Conservation (phyloP, 2,888 invertebrate species). For the Drosophila setosimentum region DNA sequence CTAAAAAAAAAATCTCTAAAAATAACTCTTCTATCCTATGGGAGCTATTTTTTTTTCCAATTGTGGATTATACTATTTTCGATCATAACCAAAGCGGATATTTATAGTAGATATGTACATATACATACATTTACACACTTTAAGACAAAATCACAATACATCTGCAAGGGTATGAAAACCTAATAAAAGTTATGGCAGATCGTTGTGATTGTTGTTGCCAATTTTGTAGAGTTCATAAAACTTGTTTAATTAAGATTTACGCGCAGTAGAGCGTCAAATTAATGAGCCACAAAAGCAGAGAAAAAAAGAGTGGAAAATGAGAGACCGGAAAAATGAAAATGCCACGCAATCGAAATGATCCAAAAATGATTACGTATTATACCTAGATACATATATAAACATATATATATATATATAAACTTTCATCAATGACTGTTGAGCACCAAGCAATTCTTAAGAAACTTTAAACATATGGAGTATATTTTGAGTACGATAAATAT, state of each 20-base stretch:
- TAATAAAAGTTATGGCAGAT: conserved; percentile 40
- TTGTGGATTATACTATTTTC: not conserved
- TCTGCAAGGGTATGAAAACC: conserved; percentile 10
- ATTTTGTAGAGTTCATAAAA: conserved; percentile 53
- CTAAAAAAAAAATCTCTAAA: not conserved
- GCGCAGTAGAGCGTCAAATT: conserved; percentile 63
- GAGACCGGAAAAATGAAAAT: conserved; percentile 37
- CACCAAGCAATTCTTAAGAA: not conserved
- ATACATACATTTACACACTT: not conserved
- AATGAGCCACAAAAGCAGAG: conserved; percentile 33
- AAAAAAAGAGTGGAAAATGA: conserved; percentile 13
- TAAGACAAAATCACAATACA: not conserved
- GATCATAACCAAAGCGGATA: not conserved
- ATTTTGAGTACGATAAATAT: not conserved
- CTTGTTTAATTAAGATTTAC: conserved; percentile 61
- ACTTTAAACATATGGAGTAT: not conserved
- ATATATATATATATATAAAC: not conserved
- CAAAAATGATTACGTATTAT: conserved; percentile 6
- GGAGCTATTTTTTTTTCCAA: not conserved
- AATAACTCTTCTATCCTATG: not conserved
- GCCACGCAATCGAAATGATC: conserved; percentile 39
- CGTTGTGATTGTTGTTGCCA: conserved; percentile 31
- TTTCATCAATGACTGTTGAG: not conserved
- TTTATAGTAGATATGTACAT: not conserved
- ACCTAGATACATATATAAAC: not conserved